Evolutionary conservation across 2,888 invertebrate genomes (phyloP).

Genomic region (Carterocephalus palaemon): DNA sequence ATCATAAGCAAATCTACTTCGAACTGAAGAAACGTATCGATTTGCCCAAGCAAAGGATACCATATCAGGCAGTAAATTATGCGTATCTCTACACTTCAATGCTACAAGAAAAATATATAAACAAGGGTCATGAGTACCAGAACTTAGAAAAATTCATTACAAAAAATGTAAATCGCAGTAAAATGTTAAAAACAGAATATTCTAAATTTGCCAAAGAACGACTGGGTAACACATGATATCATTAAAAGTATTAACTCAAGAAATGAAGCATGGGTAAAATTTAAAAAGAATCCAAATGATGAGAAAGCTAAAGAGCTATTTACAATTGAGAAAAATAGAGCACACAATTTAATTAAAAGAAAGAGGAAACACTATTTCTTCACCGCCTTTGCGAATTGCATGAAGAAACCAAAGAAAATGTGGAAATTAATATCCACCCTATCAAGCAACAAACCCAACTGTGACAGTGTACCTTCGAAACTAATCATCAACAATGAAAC

Average conservation of each 20-base stretch:
- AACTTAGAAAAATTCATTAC: conserved; percentile 1
- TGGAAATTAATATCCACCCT: too few species aligned
- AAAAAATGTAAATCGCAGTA: too few species aligned
- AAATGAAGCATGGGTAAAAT: conserved; percentile 5
- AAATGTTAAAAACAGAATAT: neutral
- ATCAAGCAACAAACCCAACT: neutral
- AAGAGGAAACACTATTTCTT: neutral
- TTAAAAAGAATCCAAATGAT: too few species aligned
- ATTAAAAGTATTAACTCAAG: conserved; percentile 1
- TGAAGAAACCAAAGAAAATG: conserved; percentile 1
- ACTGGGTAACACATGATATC: conserved; percentile 1
- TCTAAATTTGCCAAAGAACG: neutral
- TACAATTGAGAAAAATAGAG: conserved; percentile 2
- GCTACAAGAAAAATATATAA: neutral
- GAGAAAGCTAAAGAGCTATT: too few species aligned
- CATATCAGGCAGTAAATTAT: neutral
- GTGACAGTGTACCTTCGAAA: neutral
- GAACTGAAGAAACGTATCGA: neutral
- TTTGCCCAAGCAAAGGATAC: neutral
- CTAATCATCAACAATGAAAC: neutral
- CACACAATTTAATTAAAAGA: neutral
- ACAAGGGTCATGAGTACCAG: neutral
- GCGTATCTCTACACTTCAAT: neutral
- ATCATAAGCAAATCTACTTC: too few species aligned
- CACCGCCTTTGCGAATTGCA: neutral